Evolutionary conservation across 2,113 vertebrate genomes (phyloP).

Genomic region (Macrotis lagotis): DNA sequence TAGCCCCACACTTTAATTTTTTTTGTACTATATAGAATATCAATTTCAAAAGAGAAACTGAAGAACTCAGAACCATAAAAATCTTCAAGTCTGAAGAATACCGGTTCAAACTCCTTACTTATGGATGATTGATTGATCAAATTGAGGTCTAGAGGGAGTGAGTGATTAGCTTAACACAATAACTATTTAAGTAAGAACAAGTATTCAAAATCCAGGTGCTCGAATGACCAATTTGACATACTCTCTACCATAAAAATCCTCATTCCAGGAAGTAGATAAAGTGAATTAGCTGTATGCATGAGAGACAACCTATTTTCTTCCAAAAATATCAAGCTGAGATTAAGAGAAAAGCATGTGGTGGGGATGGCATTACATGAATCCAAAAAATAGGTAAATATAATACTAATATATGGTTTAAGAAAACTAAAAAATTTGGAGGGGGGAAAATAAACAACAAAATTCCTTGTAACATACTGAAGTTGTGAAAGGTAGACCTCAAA

Average conservation of each 20-base stretch:
- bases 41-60: constrained; percentile 2
- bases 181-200: not conserved
- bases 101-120: not conserved
- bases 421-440: not conserved
- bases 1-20: not conserved
- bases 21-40: not conserved
- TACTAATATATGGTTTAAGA: not conserved
- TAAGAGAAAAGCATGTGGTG: not conserved
- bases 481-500: not conserved
- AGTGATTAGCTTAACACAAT: not conserved
- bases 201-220: not conserved
- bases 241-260: not conserved
- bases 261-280: not conserved
- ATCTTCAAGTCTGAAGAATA: not conserved
- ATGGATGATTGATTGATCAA: not conserved
- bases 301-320: not conserved
- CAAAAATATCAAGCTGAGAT: not conserved
- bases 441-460: not conserved
- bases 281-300: not conserved
- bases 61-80: not conserved
- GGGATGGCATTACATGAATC: not conserved
- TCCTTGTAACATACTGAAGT: not conserved
- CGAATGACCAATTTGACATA: not conserved
- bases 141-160: not conserved
- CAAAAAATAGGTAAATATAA: not conserved